Conservation (phyloP, 2,113 vertebrate species). For the Oenanthe melanoleuca region DNA sequence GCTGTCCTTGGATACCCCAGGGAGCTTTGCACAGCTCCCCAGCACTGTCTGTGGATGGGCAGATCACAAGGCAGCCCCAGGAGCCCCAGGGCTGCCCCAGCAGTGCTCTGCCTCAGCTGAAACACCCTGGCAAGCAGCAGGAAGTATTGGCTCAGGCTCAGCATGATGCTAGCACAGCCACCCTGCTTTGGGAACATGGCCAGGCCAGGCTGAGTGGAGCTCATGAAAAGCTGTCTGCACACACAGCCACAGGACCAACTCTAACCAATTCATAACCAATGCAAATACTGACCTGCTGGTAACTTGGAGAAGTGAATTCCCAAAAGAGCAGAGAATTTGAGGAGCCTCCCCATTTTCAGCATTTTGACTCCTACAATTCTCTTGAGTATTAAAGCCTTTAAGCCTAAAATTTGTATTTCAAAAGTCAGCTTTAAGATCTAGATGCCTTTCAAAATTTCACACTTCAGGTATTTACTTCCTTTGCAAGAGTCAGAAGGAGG, state of each 20-base stretch:
- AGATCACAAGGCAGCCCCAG: neutral
- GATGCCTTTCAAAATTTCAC: neutral
- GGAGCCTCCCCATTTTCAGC: neutral
- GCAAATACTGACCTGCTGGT: neutral
- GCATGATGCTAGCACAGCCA: neutral
- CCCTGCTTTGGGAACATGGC: neutral
- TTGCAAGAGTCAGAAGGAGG: neutral
- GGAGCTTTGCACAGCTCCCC: neutral
- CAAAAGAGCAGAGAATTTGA: neutral
- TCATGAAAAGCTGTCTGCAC: neutral
- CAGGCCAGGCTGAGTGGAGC: neutral
- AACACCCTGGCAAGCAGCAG: neutral
- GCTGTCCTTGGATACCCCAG: neutral
- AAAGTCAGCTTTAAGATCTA: neutral
- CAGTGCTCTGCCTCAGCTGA: neutral
- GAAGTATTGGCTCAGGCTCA: slow-evolving; percentile 14
- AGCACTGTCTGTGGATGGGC: neutral
- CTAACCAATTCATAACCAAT: neutral
- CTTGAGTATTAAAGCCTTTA: neutral
- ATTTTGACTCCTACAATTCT: neutral
- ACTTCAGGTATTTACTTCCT: neutral
- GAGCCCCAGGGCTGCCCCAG: neutral
- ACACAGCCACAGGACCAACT: neutral
- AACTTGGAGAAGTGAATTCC: neutral
- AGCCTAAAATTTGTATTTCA: neutral